Evolutionary conservation across 1,140 invertebrate species (phyloP).

Genomic region (Tetragnatha versicolor): DNA sequence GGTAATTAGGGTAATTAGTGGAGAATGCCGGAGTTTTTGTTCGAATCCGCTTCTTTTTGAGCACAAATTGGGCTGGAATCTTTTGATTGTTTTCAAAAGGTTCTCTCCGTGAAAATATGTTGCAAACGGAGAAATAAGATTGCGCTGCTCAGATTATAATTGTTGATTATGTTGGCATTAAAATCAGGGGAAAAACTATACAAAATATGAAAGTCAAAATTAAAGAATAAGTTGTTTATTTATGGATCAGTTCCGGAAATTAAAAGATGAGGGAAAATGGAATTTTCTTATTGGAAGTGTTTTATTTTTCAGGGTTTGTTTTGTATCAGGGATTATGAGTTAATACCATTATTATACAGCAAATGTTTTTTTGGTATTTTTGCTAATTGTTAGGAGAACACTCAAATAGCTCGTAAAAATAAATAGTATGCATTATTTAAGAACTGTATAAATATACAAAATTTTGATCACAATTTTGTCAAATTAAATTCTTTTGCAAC

Average conservation of each 20-base stretch:
- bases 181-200: not conserved
- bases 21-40: not conserved
- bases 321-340: too few species aligned
- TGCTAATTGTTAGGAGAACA: too few species aligned
- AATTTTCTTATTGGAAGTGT: not conserved
- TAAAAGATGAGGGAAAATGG: not conserved
- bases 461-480: too few species aligned
- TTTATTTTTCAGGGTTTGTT: not conserved
- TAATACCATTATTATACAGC: too few species aligned
- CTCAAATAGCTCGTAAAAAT: too few species aligned
- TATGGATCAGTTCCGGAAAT: too few species aligned
- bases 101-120: not conserved
- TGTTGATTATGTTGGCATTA: too few species aligned
- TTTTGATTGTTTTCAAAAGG: not conserved
- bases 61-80: not conserved
- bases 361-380: too few species aligned
- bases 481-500: too few species aligned
- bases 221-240: not conserved
- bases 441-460: too few species aligned
- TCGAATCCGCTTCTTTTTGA: not conserved
- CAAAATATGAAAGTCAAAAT: not conserved
- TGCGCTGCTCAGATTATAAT: too few species aligned
- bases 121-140: constrained; percentile 1
- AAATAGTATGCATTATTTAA: too few species aligned
- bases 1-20: constrained; percentile 13